Evolutionary conservation across 2,888 invertebrate genomes (phyloP).

Genomic region (Frankliniella intonsa): DNA sequence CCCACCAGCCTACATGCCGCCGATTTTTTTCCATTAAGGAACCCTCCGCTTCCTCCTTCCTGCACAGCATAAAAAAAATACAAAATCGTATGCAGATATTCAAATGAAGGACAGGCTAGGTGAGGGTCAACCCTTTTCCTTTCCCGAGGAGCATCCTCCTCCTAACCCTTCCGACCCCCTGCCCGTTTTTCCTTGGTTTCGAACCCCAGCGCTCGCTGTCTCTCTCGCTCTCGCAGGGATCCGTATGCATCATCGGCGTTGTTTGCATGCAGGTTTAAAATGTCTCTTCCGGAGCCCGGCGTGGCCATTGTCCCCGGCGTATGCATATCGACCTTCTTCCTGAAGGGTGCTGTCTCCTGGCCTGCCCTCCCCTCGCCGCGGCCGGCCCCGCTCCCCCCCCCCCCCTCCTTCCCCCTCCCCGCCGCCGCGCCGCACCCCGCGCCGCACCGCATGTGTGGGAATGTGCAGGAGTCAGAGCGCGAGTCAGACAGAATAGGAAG

Average conservation of each 20-base stretch:
- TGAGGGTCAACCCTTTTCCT: conserved; percentile 21
- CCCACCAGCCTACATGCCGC: background rate
- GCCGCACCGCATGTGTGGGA: conserved; percentile 14
- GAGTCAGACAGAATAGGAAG: conserved; percentile 13
- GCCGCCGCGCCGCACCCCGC: no score
- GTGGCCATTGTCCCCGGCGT: background rate
- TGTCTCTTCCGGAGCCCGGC: conserved; percentile 15
- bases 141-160: conserved; percentile 11
- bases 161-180: conserved; percentile 8
- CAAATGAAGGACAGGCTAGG: conserved; percentile 24
- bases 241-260: conserved; percentile 1
- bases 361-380: background rate
- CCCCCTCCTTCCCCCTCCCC: background rate
- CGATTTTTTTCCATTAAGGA: background rate
- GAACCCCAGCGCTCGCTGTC: background rate
- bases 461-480: conserved; percentile 3
- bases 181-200: background rate
- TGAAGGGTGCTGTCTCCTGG: background rate
- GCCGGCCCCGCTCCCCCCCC: background rate
- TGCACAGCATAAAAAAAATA: background rate
- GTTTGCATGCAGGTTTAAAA: conserved; percentile 23
- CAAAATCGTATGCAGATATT: conserved; percentile 19
- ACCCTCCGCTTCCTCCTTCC: conserved; percentile 6
- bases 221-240: background rate
- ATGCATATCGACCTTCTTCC: conserved; percentile 26